Evolutionary conservation across 2,888 invertebrate species (phyloP).

Genomic region (Exocentrus adspersus): DNA sequence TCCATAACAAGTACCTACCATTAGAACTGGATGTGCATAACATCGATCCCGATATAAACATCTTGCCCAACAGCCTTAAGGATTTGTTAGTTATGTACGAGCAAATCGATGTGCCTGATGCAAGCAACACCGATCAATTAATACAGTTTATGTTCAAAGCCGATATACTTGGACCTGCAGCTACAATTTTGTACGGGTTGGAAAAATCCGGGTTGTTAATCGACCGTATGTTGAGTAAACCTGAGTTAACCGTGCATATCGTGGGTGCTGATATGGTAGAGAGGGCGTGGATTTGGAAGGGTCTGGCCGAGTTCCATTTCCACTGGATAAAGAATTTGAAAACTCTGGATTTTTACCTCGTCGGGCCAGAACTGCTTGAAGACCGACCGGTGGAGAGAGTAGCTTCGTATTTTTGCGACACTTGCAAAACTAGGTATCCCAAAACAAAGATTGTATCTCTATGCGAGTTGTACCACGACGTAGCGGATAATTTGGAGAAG

Average conservation of each 20-base stretch:
- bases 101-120: neutral
- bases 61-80: constrained; percentile 27
- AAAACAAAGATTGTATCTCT: constrained; percentile 34
- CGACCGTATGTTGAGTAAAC: constrained; percentile 34
- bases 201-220: constrained; percentile 39
- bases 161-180: constrained; percentile 33
- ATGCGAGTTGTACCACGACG: constrained; percentile 51
- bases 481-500: constrained; percentile 39
- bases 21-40: constrained; percentile 3
- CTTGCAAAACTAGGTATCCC: constrained; percentile 39
- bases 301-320: constrained; percentile 48
- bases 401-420: constrained; percentile 34
- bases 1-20: constrained; percentile 12
- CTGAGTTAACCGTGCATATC: constrained; percentile 49
- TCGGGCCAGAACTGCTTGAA: constrained; percentile 52
- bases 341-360: constrained; percentile 46
- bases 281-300: constrained; percentile 43
- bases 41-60: constrained; percentile 5
- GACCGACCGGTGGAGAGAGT: constrained; percentile 17
- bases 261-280: constrained; percentile 54
- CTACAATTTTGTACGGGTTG: constrained; percentile 48
- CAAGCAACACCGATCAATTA: constrained; percentile 6
- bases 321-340: constrained; percentile 50
- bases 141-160: constrained; percentile 34
- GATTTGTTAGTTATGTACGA: constrained; percentile 30